Evolutionary conservation across 1,140 invertebrate genomes (phyloP).

Genomic region (Lucilia sericata): DNA sequence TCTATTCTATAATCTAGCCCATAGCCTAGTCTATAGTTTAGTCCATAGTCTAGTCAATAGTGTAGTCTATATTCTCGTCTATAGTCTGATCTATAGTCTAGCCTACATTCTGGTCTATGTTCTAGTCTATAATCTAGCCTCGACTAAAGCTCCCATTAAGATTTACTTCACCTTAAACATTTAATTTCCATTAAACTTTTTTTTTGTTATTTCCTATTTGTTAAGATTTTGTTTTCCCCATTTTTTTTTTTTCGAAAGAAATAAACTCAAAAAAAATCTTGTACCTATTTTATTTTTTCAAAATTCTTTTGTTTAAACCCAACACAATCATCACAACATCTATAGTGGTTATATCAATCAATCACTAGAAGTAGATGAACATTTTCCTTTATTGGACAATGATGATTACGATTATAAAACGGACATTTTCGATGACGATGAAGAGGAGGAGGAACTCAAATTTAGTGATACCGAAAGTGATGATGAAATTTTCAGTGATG

Average conservation of each 20-base stretch:
- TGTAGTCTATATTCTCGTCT: too few species aligned
- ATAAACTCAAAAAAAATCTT: background rate
- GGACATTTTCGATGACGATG: conserved; percentile 62
- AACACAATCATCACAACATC: background rate
- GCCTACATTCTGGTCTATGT: too few species aligned
- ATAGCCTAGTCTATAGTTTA: too few species aligned
- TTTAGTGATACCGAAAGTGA: conserved; percentile 60
- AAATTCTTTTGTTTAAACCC: background rate
- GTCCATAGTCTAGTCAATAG: too few species aligned
- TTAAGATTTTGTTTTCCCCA: background rate
- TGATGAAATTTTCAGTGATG: conserved; percentile 46
- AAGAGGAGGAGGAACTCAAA: conserved; percentile 61
- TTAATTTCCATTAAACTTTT: background rate
- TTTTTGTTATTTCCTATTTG: background rate
- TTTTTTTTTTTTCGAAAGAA: conserved; percentile 17
- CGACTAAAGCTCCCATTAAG: too few species aligned
- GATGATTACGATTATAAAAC: conserved; percentile 61
- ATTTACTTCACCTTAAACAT: background rate
- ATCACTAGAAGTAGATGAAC: conserved; percentile 90
- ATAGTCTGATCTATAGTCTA: too few species aligned
- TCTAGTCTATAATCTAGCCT: too few species aligned
- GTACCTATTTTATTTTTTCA: conserved; percentile 13
- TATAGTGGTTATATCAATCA: conserved; percentile 90
- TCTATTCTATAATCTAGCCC: too few species aligned
- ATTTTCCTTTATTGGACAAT: conserved; percentile 79